Evolutionary conservation across 2,797 vertebrate genomes (phyloP).

Genomic region (Tragopan temminckii): DNA sequence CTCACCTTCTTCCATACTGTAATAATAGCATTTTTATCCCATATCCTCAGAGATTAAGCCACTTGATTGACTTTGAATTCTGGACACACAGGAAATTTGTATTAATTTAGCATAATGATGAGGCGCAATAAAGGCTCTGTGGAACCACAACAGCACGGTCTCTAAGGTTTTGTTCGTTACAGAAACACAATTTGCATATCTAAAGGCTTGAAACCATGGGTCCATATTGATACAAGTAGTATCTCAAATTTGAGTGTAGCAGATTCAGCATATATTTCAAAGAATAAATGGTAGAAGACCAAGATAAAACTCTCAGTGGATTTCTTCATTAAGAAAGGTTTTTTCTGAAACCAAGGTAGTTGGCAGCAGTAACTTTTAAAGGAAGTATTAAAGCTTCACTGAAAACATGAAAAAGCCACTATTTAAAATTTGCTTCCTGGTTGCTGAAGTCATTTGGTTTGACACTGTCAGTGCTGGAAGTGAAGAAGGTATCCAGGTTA

Average conservation of each 20-base stretch:
- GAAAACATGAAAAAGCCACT: neutral
- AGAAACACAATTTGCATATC: slow-evolving; percentile 72
- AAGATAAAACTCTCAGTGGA: slow-evolving; percentile 79
- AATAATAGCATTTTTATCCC: slow-evolving; percentile 67
- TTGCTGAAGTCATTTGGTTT: neutral
- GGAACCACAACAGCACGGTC: slow-evolving; percentile 67
- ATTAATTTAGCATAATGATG: slow-evolving; percentile 78
- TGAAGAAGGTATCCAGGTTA: neutral
- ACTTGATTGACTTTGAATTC: slow-evolving; percentile 76
- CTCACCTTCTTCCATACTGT: slow-evolving; percentile 55
- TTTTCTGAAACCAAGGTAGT: slow-evolving; percentile 66
- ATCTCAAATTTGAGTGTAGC: slow-evolving; percentile 77
- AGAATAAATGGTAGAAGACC: slow-evolving; percentile 75
- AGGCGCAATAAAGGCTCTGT: slow-evolving; percentile 66
- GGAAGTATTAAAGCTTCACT: slow-evolving; percentile 29
- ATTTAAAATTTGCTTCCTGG: neutral
- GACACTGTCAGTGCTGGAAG: slow-evolving; percentile 11
- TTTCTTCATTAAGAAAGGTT: slow-evolving; percentile 69
- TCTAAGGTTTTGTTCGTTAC: slow-evolving; percentile 69
- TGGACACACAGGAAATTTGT: slow-evolving; percentile 78
- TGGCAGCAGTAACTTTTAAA: slow-evolving; percentile 49
- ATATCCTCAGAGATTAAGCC: slow-evolving; percentile 66
- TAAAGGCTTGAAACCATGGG: slow-evolving; percentile 75
- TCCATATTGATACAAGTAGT: slow-evolving; percentile 76
- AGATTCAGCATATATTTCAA: slow-evolving; percentile 75